Evolutionary conservation across 2,113 vertebrate genomes (phyloP), one percentile per base, ranked within the genome.

Genomic region (Theropithecus gelada): DNA sequence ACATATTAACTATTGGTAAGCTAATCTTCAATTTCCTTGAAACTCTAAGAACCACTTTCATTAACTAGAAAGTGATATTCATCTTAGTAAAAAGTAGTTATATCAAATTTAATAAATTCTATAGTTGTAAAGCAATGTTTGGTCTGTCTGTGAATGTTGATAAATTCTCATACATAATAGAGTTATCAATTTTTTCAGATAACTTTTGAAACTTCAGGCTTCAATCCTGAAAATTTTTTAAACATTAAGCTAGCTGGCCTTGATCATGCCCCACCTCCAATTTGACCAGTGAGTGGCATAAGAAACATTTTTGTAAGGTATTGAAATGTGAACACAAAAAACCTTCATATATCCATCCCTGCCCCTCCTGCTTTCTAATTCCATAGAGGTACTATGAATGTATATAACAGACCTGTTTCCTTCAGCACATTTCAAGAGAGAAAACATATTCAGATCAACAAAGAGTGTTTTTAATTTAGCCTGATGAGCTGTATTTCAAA

Each of bases 381-480:
- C 14, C 27, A 3, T 25, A 75, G 59, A 55, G 83, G 27, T 57
- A 6, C 89, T 73, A 23, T 93, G 45, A 27, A 52, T 22, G 96
- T 76, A 22, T 35, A 50, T 12, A 89, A 94, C 16, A 93, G 40
- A 88, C 5, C 6, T 86, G 16, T 93, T 96, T 70, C 90, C 55
- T 32, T n/a, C 38, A 95, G 17, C 93, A 85, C 2, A 6, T 94
- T n/a, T 83, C 73, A 70, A 73, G 82, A 92, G 43, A 87, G 17
- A 27, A 78, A 96, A 30, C 23, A 70, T 64, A 68, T 70, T 83
- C 80, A 86, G 22, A 82, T 89, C 23, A 93, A 94, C 96, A 97
- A 96, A 32, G 11, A 93, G 11, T 90, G 3, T 76, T 98, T 97
- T 97, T 79, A 93, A 93, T 93, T 70, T 94, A 94, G 38, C 2